phyloP scores from a whole-genome alignment of 2,888 invertebrate species.

The Dexiosoma caninum region DNA sequence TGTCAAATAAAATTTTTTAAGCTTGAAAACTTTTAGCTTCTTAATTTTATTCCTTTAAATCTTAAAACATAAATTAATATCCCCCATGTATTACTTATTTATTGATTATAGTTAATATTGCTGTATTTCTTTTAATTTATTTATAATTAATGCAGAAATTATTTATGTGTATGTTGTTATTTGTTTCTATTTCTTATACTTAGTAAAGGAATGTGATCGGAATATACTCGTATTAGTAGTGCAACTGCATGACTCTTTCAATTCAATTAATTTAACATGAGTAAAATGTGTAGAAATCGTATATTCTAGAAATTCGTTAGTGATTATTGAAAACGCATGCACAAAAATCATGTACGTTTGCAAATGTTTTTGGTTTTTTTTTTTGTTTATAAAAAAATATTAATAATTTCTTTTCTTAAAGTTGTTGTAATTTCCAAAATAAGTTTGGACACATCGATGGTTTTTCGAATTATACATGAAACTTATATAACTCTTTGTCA shows the following conservation, averaged over 20 bases:
- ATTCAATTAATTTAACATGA: conserved; percentile 11
- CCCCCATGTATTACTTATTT: not conserved
- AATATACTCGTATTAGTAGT: too few relatives aligned
- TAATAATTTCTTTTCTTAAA: too few relatives aligned
- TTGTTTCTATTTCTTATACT: conserved; percentile 33
- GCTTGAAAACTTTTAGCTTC: conserved; percentile 24
- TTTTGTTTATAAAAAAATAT: too few relatives aligned
- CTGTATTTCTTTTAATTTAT: conserved; percentile 20
- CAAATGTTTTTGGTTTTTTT: too few relatives aligned
- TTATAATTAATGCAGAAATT: not conserved
- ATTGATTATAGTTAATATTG: conserved; percentile 15
- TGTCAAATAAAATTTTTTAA: not conserved
- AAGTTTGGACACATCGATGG: too few relatives aligned
- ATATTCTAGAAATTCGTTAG: not conserved
- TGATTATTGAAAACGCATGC: conserved; percentile 40
- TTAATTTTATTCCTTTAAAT: conserved; percentile 14
- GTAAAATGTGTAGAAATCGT: not conserved
- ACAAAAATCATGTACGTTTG: not conserved
- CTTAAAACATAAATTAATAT: not conserved
- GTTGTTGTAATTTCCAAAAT: too few relatives aligned
- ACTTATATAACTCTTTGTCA: too few relatives aligned
- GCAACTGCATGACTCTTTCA: conserved; percentile 40
- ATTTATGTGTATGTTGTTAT: conserved; percentile 12
- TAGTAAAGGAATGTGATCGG: conserved; percentile 14
- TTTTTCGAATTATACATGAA: too few relatives aligned